Percentiles rank a stretch among this genome's conserved stretches.
Evolutionary conservation across 1,140 invertebrate genomes (phyloP).

Genomic region (Pollicipes pollicipes): DNA sequence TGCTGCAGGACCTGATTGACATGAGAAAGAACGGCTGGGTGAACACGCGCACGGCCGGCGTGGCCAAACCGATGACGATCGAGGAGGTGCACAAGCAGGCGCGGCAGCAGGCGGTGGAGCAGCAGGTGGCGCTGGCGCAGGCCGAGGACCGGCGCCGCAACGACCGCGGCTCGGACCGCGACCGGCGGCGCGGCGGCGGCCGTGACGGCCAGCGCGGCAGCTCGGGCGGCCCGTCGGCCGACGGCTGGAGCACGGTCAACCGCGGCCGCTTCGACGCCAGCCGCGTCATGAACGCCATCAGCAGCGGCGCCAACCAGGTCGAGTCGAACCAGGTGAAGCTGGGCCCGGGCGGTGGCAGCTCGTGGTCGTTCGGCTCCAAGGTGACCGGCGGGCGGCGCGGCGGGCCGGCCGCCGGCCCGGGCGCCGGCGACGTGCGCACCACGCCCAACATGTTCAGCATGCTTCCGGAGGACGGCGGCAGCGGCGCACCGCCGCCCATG

Average conservation of each 20-base stretch:
- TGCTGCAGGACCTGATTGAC: constrained; percentile 88
- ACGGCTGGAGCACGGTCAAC: background rate
- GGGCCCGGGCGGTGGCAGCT: background rate
- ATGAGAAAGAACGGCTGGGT: constrained; percentile 67
- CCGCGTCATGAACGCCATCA: background rate
- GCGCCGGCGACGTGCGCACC: background rate
- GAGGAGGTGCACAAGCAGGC: constrained; percentile 73
- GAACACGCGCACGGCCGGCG: constrained; percentile 61
- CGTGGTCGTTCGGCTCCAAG: background rate
- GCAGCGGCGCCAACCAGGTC: background rate
- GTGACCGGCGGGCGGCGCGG: background rate
- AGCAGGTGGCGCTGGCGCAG: constrained; percentile 28
- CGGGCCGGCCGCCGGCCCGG: too few species aligned
- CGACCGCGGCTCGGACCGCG: background rate
- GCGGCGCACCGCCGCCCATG: background rate
- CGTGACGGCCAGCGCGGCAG: background rate
- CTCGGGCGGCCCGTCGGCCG: too few species aligned
- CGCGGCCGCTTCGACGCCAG: background rate
- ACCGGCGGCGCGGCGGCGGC: background rate
- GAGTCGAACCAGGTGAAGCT: background rate
- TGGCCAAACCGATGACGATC: constrained; percentile 65
- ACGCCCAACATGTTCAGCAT: background rate
- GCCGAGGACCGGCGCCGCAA: constrained; percentile 15
- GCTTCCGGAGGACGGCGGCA: background rate
- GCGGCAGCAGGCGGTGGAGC: constrained; percentile 50